Evolutionary conservation across 1,140 invertebrate species (phyloP).

Genomic region (Yoshiicerus persimilis): DNA sequence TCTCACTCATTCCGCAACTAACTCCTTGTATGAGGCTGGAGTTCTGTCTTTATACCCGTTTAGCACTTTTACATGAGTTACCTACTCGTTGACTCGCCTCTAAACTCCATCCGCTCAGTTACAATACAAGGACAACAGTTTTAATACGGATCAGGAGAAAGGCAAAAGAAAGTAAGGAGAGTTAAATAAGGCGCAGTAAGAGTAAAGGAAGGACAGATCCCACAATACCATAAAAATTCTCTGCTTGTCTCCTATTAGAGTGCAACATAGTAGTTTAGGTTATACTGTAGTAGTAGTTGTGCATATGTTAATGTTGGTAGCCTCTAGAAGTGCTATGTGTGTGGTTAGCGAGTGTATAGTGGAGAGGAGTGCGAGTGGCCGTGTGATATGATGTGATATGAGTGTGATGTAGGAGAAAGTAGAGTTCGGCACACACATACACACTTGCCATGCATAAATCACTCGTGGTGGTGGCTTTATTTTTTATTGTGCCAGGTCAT

Average conservation of each 20-base stretch:
- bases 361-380: background rate
- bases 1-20: background rate
- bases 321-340: background rate
- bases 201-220: no score
- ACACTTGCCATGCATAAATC: slow-evolving; percentile 33
- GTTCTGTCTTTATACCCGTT: background rate
- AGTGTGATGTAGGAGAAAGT: background rate
- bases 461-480: slow-evolving; percentile 32
- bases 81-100: background rate
- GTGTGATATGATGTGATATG: background rate
- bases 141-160: background rate
- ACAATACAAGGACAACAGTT: background rate
- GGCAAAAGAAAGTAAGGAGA: background rate
- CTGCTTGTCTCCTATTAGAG: background rate
- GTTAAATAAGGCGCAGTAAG: background rate
- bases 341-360: background rate
- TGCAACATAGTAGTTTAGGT: background rate
- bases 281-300: background rate
- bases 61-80: background rate
- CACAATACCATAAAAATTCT: no score
- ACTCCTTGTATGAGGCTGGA: background rate
- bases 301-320: background rate
- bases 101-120: background rate
- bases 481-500: slow-evolving; percentile 39
- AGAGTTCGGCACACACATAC: background rate